Percentiles rank a stretch among this genome's conserved stretches.
These are phyloP conservation scores for Sinocyclocheilus maitianheensis DNA, from an alignment of 2,113 vertebrate species.

Conservation along the genomic window DNA sequence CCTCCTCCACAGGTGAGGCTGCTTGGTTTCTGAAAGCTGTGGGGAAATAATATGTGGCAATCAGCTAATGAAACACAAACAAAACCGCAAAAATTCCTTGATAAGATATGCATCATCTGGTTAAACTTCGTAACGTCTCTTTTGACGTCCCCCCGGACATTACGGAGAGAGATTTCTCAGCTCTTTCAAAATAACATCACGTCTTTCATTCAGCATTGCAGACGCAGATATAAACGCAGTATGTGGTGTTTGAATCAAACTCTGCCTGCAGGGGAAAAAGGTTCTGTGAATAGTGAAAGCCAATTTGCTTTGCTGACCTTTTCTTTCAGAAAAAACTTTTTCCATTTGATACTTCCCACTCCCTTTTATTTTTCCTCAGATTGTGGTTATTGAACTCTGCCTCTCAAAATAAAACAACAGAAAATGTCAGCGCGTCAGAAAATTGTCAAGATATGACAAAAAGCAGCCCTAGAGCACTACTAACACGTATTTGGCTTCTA, in stretches of 20 bases:
- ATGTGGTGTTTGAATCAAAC: conserved; percentile 22
- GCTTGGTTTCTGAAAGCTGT: conserved; percentile 79
- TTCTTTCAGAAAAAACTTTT: conserved; percentile 33
- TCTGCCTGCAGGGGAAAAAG: conserved; percentile 10
- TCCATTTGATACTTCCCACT: conserved; percentile 33
- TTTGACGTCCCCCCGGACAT: background rate
- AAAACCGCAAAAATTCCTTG: background rate
- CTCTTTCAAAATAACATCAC: conserved; percentile 28
- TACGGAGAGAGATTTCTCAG: background rate
- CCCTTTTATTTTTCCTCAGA: conserved; percentile 3
- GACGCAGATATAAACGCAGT: background rate
- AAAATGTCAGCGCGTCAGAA: background rate
- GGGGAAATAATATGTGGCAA: conserved; percentile 15
- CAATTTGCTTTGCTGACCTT: conserved; percentile 51
- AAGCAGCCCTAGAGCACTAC: background rate
- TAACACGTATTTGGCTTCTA: background rate
- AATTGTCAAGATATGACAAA: background rate
- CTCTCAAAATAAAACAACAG: conserved; percentile 3
- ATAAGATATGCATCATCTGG: background rate
- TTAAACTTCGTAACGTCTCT: background rate
- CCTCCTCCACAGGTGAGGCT: conserved; percentile 58
- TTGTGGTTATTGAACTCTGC: conserved; percentile 37
- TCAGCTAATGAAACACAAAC: background rate
- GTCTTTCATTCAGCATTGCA: background rate
- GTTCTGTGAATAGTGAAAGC: conserved; percentile 27